A percentile compares a stretch with the other conserved stretches of the same genome.
Evolutionary conservation across 2,113 vertebrate species (phyloP).

Genomic region (Oryctolagus cuniculus): DNA sequence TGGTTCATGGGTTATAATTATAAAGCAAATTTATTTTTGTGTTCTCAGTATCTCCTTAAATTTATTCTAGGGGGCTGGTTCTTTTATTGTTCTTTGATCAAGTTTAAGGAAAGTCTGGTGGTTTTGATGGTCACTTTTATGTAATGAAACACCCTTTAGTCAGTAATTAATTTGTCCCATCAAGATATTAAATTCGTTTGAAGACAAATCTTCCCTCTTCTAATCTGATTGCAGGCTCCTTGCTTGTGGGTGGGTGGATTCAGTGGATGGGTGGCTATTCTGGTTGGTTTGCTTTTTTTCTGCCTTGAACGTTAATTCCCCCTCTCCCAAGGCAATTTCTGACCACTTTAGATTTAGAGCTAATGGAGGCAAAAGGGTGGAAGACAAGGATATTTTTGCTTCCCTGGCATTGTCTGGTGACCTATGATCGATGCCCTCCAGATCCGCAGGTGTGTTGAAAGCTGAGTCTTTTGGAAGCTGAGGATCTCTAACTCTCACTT

Average conservation of each 20-base stretch:
- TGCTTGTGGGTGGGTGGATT: background rate
- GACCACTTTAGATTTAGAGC: background rate
- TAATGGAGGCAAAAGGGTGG: background rate
- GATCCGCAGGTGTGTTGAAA: background rate
- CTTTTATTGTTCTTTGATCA: constrained; percentile 47
- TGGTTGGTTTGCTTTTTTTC: background rate
- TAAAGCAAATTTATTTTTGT: constrained; percentile 71
- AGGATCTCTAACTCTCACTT: background rate
- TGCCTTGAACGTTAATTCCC: background rate
- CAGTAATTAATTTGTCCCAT: constrained; percentile 48
- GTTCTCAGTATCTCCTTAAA: constrained; percentile 36
- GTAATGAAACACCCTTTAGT: constrained; percentile 24
- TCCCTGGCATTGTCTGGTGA: background rate
- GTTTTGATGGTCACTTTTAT: constrained; percentile 55
- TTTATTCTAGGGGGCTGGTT: constrained; percentile 24
- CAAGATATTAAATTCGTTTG: constrained; percentile 42
- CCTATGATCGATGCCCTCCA: background rate
- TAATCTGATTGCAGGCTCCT: background rate
- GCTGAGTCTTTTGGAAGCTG: background rate
- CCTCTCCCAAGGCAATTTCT: background rate
- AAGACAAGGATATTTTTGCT: constrained; percentile 8
- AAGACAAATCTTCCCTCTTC: constrained; percentile 8
- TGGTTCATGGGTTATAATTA: constrained; percentile 63
- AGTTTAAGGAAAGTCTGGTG: background rate
- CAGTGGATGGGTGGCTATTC: background rate